Base-by-base conservation (phyloP, 1,140 invertebrate species). In the Lanistes nyassanus region DNA sequence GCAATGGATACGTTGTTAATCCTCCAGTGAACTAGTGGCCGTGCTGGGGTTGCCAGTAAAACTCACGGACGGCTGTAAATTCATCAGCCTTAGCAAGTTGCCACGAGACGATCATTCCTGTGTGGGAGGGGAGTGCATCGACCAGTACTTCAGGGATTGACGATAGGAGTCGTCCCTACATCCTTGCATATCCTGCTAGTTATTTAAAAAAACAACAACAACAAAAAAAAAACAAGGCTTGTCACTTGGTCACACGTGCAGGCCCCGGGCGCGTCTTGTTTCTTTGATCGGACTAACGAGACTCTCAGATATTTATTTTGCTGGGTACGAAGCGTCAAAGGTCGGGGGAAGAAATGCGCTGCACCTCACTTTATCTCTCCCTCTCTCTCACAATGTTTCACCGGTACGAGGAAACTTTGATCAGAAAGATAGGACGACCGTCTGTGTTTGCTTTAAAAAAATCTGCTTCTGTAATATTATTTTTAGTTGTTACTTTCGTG, bases 201-300 rank as follows among this genome's bases (percentile, higher is more conserved):
- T n/a, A 60, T n/a, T 60, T 60, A 11, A 60, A n/a, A n/a, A 60
- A 60, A 60, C n/a, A 31, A 60, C 7, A n/a, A 7, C n/a, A 60
- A 60, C n/a, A 60, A 60, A 9, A 60, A 23, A 9, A 60, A 9
- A 26, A 6, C 23, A 23, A 9, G 5, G 9, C 7, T 31, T 31
- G 5, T n/a, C 58, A 26, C 58, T 60, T 31, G 7, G 7, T 60
- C 58, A 11, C 6, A 26, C 58, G 7, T 6, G n/a, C 58, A 11
- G 7, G n/a, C 58, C 7, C 7, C 31, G n/a, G 7, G n/a, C 31
- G n/a, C 7, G n/a, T 60, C 58, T 60, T 31, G 26, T 37, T 65
- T 16, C 19, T 37, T 65, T 16, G 26, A 7, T 65, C n/a, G 26
- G 7, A 3, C 29, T 65, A 4, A 11, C 16, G n/a, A n/a, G n/a